Base-by-base conservation (phyloP, 1,140 invertebrate genomes). In the Vanessa tameamea region DNA sequence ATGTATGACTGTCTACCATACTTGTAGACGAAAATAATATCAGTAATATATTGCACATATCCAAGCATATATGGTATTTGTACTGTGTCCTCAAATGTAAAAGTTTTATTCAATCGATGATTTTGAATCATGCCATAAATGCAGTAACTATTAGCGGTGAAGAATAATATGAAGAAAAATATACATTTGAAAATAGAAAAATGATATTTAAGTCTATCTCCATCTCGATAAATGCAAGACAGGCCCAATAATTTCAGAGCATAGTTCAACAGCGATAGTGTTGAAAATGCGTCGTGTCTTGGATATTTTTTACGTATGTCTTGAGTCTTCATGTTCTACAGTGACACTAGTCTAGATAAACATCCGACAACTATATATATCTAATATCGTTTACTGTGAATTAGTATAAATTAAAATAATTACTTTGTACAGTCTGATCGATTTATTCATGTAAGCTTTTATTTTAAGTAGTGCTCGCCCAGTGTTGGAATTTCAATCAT, bases 61-160 rank as follows among this genome's bases (percentile, higher is more conserved):
- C 47, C 64, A 5, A 71, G 20, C 0, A 71, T 26, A 16, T 67
- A 71, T 2, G 70, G 16, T 2, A 78, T 23, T 50, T 78, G 64
- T 14, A 78, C 15, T 12, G 57, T 59, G 50, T 79, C 69, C 1
- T 7, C 55, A 53, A 80, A 76, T 9, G 11, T 50, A 11, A 72
- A 43, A 13, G n/a, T 37, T 12, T 13, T n/a, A 11, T 37, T 23
- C n/a, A 3, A 23, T 50, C 50, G 13, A 12, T 47, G 9, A 23
- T 12, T 16, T 66, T 69, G 53, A 64, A 69, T 47, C 53, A 64
- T 75, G 13, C 73, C 23, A 61, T 64, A 63, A 48, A 69, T 5
- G 3, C 12, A 15, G 47, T 16, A 55, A 47, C n/a, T 26, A 14
- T 20, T 51, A 15, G 15, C 14, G 13, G 11, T 31, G 9, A 16